Percentiles rank a stretch among this genome's conserved stretches.
These are phyloP conservation scores for Chaunax sp. DNA, from an alignment of 2,797 vertebrate species.

Conservation along the genomic window DNA sequence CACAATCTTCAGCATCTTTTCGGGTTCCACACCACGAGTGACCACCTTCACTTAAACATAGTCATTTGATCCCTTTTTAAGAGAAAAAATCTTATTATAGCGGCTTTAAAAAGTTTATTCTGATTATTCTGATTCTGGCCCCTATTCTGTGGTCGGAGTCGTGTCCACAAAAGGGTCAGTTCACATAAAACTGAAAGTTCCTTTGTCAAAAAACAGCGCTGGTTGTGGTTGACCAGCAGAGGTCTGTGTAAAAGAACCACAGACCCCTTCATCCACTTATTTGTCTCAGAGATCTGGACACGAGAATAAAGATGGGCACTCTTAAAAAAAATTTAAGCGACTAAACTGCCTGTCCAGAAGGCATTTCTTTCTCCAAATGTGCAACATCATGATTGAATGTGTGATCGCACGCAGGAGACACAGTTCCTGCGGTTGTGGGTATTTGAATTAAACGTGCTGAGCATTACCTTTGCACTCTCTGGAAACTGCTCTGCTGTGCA, in stretches of 20 bases:
- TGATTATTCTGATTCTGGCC: neutral
- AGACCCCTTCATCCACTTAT: slow-evolving; percentile 34
- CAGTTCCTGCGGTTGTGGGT: neutral
- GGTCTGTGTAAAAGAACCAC: slow-evolving; percentile 47
- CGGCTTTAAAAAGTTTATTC: slow-evolving; percentile 6
- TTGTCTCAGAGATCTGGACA: slow-evolving; percentile 62
- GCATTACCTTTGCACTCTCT: slow-evolving; percentile 90
- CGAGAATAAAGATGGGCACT: slow-evolving; percentile 42
- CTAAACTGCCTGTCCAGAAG: neutral
- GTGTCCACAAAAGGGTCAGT: slow-evolving; percentile 33
- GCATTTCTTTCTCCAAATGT: neutral
- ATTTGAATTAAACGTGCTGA: neutral
- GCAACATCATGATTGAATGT: slow-evolving; percentile 25
- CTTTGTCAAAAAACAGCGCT: slow-evolving; percentile 48
- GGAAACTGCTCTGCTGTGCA: slow-evolving; percentile 89
- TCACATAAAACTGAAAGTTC: slow-evolving; percentile 46
- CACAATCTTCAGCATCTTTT: no score
- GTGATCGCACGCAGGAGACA: slow-evolving; percentile 19
- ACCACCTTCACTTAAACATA: no score
- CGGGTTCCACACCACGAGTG: no score
- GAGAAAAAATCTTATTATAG: neutral
- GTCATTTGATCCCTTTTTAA: no score
- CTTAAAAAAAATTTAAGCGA: slow-evolving; percentile 40
- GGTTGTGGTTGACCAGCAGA: slow-evolving; percentile 30
- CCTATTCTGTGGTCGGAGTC: slow-evolving; percentile 5